Percentiles rank a stretch among this genome's conserved stretches.
Conservation (phyloP, 1,140 invertebrate species). For the Planococcus citri region DNA sequence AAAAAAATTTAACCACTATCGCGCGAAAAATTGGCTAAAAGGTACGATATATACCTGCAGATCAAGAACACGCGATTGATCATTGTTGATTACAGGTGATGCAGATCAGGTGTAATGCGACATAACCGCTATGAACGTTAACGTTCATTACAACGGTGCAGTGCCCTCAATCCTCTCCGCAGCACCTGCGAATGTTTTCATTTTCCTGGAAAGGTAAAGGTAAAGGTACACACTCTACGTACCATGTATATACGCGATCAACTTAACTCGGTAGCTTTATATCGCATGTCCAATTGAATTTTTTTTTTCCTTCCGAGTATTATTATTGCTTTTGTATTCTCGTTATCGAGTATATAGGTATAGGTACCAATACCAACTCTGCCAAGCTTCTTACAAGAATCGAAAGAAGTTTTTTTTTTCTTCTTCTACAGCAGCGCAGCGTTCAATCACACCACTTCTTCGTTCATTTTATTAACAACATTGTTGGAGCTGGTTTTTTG, state of each 20-base stretch:
- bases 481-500: neutral
- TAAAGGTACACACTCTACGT: no score
- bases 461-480: neutral
- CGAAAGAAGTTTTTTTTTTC: neutral
- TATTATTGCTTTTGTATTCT: neutral
- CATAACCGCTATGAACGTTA: constrained; percentile 6
- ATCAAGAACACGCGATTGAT: constrained; percentile 6
- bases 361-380: no score
- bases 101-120: constrained; percentile 5
- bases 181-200: neutral
- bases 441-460: neutral
- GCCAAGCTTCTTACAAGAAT: neutral
- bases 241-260: neutral
- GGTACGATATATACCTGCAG: neutral
- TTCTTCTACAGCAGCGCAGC: no score
- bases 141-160: constrained; percentile 6
- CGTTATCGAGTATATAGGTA: no score
- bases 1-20: neutral
- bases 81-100: constrained; percentile 3
- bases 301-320: neutral
- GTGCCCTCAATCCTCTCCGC: neutral
- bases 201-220: constrained; percentile 6
- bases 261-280: neutral
- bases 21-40: neutral
- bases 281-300: constrained; percentile 3